phyloP scores from a whole-genome alignment of 2,113 vertebrate species.

The Oreochromis tanganicae region DNA sequence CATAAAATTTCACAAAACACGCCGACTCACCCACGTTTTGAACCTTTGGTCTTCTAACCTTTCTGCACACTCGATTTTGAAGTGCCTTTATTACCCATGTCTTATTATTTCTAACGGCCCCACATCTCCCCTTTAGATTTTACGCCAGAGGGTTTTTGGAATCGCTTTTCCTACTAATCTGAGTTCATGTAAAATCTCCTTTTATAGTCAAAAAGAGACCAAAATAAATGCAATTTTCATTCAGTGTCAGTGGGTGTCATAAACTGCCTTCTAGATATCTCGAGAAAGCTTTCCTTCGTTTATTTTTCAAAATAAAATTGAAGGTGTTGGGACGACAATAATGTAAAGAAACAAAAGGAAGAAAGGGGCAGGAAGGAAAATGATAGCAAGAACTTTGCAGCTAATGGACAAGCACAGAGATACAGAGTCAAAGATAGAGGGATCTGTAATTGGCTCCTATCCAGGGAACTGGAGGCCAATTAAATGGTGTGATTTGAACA shows the following conservation, averaged over 20 bases:
- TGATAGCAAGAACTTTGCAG: not conserved
- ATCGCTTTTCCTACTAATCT: not conserved
- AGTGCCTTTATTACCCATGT: constrained; percentile 1
- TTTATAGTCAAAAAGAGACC: constrained; percentile 26
- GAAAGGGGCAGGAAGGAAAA: not conserved
- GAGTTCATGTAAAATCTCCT: constrained; percentile 31
- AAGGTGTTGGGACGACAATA: not conserved
- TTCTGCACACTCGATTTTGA: not conserved
- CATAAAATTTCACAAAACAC: not conserved
- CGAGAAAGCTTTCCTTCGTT: not conserved
- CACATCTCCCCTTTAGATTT: not conserved
- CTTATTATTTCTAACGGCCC: not conserved
- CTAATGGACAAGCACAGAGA: not conserved
- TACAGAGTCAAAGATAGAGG: not conserved
- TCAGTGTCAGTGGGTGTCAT: not conserved
- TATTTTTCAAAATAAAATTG: not conserved
- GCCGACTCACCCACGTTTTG: not conserved
- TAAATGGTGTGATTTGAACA: constrained; percentile 51
- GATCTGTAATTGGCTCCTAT: constrained; percentile 33
- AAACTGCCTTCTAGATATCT: not conserved
- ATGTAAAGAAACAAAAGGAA: not conserved
- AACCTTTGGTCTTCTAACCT: not conserved
- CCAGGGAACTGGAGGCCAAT: constrained; percentile 42
- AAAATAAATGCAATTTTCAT: constrained; percentile 3
- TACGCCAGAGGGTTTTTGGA: not conserved